Percentiles rank a stretch among this genome's conserved stretches.
Evolutionary conservation across 92 coral and sea anemone species (phyloP).

Genomic region (Porites divaricata): DNA sequence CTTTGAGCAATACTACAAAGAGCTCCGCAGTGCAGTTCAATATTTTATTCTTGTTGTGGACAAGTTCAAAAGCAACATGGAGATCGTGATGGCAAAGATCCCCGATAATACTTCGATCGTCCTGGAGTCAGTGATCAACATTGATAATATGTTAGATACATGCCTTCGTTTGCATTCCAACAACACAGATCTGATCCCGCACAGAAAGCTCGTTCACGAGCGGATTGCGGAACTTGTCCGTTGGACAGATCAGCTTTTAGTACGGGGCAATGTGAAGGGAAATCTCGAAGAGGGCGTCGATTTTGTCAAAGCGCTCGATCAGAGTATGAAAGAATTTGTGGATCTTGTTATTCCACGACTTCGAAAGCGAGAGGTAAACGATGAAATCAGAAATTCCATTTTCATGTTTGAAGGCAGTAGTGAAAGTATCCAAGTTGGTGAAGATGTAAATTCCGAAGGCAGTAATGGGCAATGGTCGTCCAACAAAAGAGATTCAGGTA

Average conservation of each 20-base stretch:
- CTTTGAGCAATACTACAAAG: slow-evolving; percentile 86
- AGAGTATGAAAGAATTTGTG: slow-evolving; percentile 82
- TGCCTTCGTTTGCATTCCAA: slow-evolving; percentile 84
- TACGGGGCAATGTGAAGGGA: slow-evolving; percentile 83
- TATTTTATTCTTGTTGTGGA: slow-evolving; percentile 89
- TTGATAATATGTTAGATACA: slow-evolving; percentile 89
- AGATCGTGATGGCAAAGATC: slow-evolving; percentile 91
- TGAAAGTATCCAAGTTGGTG: slow-evolving; percentile 75
- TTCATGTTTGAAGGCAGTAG: slow-evolving; percentile 90
- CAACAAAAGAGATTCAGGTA: slow-evolving; percentile 95
- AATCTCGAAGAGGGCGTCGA: slow-evolving; percentile 88
- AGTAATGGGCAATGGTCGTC: slow-evolving; percentile 30
- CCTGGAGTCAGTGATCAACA: slow-evolving; percentile 91
- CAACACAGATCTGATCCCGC: slow-evolving; percentile 71
- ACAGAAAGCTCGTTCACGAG: slow-evolving; percentile 87
- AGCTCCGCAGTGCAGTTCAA: slow-evolving; percentile 78
- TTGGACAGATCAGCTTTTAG: slow-evolving; percentile 93
- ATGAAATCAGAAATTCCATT: slow-evolving; percentile 94
- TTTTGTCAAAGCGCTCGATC: slow-evolving; percentile 69
- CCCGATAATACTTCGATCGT: slow-evolving; percentile 94
- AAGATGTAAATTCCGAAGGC: slow-evolving; percentile 54
- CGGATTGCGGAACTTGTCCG: slow-evolving; percentile 82
- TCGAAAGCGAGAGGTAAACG: slow-evolving; percentile 83
- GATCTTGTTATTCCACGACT: slow-evolving; percentile 87
- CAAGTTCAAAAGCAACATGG: slow-evolving; percentile 63